Base-by-base conservation (phyloP, 37 sponge, comb jelly and placozoan species). In the Petrosia ficiformis region DNA sequence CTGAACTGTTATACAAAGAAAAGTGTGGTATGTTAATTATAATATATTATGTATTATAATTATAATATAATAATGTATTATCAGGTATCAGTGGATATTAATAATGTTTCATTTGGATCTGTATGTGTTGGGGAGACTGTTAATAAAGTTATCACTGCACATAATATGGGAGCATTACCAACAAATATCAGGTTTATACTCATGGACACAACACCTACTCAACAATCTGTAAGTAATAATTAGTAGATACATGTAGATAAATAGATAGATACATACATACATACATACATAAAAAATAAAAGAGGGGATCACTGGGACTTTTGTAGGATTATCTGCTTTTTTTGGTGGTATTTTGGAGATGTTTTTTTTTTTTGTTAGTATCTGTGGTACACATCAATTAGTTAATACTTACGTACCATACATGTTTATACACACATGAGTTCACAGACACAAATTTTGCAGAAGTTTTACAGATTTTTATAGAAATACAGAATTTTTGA, bases 111-210 rank as follows among this genome's bases (percentile, higher is more conserved):
- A 68, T 97, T 97, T 84, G 90, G 86, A 6, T 39, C 65, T n/a
- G 78, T 93, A 39, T 97, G 89, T 72, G 48, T 87, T 25, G 97
- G 97, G 16, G 97, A 97, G 65, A 81, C 72, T n/a, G 73, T 48
- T 39, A 42, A 32, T 24, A 52, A 56, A 59, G 39, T 41, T 29
- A 42, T 97, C 32, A 80, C 68, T 0, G 66, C 94, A 30, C 63
- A 25, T 34, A 97, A 97, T 85, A 54, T 2, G 39, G 97, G 97
- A 33, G 89, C 92, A 19, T 80, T 97, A 1, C 80, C 79, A 11
- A 94, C 97, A 3, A 41, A 64, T 4, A 88, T 76, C 78, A 66
- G 31, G 28, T 63, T 97, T 38, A 65, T 31, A 63, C 42, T 60
- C 11, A 57, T 60, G 30, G 5, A 16, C 65, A 14, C 16, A 35